phyloP scores from a whole-genome alignment of 2,113 vertebrate species.

The Bubalus kerabau region DNA sequence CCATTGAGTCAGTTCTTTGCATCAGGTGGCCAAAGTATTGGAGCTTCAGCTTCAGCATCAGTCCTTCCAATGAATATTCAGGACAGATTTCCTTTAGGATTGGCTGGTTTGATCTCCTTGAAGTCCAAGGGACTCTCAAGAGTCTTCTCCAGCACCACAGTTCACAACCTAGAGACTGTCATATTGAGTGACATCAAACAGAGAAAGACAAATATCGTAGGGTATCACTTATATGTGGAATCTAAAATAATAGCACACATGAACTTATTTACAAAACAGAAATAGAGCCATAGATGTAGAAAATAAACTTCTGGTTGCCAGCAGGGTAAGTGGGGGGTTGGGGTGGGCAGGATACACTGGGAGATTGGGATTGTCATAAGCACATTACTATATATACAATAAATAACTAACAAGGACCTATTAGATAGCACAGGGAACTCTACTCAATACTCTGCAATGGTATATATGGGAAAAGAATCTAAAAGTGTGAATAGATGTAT shows the following conservation, averaged over 20 bases:
- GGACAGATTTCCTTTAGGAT: neutral
- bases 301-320: neutral
- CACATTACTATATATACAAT: neutral
- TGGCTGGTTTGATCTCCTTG: neutral
- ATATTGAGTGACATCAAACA: rapidly evolving
- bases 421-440: neutral
- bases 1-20: neutral
- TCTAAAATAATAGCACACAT: neutral
- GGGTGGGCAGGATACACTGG: neutral
- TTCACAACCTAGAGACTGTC: neutral
- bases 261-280: neutral
- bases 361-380: neutral
- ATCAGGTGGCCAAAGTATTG: neutral
- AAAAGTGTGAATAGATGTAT: neutral
- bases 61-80: neutral
- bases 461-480: neutral
- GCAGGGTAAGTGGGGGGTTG: neutral
- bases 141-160: neutral
- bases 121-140: neutral
- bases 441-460: neutral
- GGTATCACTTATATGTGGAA: neutral
- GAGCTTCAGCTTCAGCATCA: neutral
- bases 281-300: neutral
- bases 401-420: neutral
- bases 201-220: neutral